These are phyloP conservation scores for Polyommatus iphigenia DNA, from an alignment of 2,888 invertebrate species.

Conservation along the genomic window DNA sequence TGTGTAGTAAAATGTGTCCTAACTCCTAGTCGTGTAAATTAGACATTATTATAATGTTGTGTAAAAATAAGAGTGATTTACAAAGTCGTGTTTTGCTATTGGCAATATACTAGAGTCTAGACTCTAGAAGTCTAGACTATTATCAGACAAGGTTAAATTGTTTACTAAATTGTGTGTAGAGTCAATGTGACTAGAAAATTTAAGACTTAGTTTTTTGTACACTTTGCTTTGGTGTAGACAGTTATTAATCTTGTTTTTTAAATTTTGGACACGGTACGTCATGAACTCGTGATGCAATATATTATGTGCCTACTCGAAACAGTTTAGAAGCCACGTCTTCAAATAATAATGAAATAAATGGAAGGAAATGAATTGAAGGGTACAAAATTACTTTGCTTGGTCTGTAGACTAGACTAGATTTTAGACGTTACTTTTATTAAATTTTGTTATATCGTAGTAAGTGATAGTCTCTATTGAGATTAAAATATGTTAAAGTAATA, in stretches of 20 bases:
- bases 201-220: background rate
- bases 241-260: background rate
- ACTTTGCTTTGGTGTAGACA: background rate
- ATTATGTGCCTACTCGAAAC: background rate
- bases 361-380: background rate
- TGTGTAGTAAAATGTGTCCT: background rate
- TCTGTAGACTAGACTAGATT: slow-evolving; percentile 3
- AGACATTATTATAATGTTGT: background rate
- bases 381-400: slow-evolving; percentile 31
- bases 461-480: slow-evolving; percentile 68
- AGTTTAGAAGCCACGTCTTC: background rate
- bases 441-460: slow-evolving; percentile 34
- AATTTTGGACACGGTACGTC: background rate
- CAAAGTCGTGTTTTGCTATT: background rate
- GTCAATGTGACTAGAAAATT: background rate
- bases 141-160: background rate
- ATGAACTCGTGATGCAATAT: background rate
- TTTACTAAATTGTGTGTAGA: slow-evolving; percentile 12
- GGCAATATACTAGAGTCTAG: background rate
- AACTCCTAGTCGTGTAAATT: background rate
- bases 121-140: too few species aligned
- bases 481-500: slow-evolving; percentile 51
- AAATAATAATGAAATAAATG: background rate
- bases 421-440: slow-evolving; percentile 23
- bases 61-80: slow-evolving; percentile 13